phyloP scores from a whole-genome alignment of 2,888 invertebrate genomes.

The Pollenia angustigena region DNA sequence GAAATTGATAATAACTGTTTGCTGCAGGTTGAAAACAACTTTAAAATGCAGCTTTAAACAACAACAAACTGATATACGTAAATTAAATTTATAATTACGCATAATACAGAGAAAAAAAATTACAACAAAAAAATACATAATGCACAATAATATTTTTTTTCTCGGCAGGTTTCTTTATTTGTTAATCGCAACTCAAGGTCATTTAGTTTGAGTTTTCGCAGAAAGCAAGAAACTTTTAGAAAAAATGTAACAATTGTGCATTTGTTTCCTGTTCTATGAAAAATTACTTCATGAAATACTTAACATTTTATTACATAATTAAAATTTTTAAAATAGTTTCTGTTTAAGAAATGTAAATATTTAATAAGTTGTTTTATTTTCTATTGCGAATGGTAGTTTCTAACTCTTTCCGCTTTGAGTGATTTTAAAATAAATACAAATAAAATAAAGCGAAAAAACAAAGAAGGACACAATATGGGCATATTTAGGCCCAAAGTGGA shows the following conservation, averaged over 20 bases:
- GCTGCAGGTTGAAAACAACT: conserved; percentile 14
- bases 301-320: conserved; percentile 24
- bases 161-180: conserved; percentile 24
- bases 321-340: no score
- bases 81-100: conserved; percentile 50
- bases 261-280: conserved; percentile 56
- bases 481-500: no score
- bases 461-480: no score
- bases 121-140: background rate
- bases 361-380: no score
- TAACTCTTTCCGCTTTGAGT: no score
- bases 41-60: conserved; percentile 20
- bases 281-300: conserved; percentile 9
- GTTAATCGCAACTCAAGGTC: conserved; percentile 54
- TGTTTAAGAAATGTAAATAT: no score
- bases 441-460: no score
- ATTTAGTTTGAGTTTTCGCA: conserved; percentile 19
- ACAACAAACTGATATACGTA: background rate
- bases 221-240: conserved; percentile 6
- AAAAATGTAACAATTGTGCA: conserved; percentile 11
- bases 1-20: background rate
- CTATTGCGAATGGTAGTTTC: no score
- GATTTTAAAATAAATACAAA: no score
- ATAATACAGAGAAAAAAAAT: conserved; percentile 24
- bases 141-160: background rate